Evolutionary conservation across 2,888 invertebrate species (phyloP), one percentile per base, ranked within the genome.

Genomic region (Leucophenga maculata): DNA sequence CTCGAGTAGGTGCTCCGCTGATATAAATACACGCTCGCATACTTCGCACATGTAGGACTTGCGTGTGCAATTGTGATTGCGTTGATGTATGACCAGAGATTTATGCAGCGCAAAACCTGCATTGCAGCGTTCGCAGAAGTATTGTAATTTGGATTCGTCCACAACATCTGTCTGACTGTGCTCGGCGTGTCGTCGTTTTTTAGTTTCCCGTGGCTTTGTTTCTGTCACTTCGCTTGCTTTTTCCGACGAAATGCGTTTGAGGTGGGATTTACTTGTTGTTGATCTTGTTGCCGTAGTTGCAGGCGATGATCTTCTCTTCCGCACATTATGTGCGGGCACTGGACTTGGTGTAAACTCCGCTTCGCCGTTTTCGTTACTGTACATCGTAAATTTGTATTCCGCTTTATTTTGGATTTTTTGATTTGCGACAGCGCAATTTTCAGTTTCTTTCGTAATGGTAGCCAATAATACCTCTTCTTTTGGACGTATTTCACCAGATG

Each of bases 11-110:
- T 90, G 90, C 0, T 90, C 90, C 71, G 89, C 87, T 39, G 91
- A 90, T n/a, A 90, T 90, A 69, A 92, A 92, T 26, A 91, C 91
- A 31, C 86, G 83, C 1, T 84, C 79, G 64, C 89, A 89, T n/a
- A 88, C 78, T 0, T 89, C 85, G 70, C 92, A 92, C 13, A 85
- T 85, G 39, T 87, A 89, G 0, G 89, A 90, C 55, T 89, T 88
- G 46, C 88, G 86, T 26, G 88, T 88, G 20, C 90, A 89, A 68
- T 91, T 90, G 50, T 16, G 90, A 79, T 73, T 89, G 48, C 88
- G 84, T 1, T 79, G 75, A 65, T 88, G 88, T 57, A 84, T 82
- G 3, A 79, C 80, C 0, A 88, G 72, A 0, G 88, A 86, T 67
- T 86, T 87, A 13, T 79, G 77, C 31, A 81, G 74, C 0, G 84